Percentiles rank a stretch among this genome's conserved stretches.
Conservation (phyloP, 2,888 invertebrate species). For the Xanthia togata region DNA sequence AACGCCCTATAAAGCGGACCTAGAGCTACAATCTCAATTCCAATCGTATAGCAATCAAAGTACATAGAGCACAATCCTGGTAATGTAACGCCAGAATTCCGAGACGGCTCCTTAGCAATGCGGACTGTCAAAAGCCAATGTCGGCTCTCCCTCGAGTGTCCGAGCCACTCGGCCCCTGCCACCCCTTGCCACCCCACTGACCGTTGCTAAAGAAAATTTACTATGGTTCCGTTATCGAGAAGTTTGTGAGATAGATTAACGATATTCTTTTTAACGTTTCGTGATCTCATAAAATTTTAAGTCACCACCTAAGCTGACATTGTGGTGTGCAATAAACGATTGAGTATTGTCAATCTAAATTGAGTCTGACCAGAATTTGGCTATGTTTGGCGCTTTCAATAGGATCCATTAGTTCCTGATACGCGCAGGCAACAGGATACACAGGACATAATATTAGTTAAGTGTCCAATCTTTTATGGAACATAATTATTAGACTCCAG, state of each 20-base stretch:
- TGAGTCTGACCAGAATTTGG: too few species aligned
- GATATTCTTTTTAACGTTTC: background rate
- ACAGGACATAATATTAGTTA: background rate
- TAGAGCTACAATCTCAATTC: background rate
- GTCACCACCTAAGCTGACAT: background rate
- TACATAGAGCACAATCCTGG: slow-evolving; percentile 59
- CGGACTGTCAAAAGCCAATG: slow-evolving; percentile 89
- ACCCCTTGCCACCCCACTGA: slow-evolving; percentile 78
- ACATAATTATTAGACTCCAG: background rate
- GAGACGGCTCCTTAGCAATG: slow-evolving; percentile 74
- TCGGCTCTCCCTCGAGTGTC: slow-evolving; percentile 83
- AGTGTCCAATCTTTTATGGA: background rate
- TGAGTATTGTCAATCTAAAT: too few species aligned
- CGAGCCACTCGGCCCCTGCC: slow-evolving; percentile 76
- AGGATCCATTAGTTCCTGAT: background rate
- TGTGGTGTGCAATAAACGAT: too few species aligned
- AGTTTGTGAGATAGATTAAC: slow-evolving; percentile 6
- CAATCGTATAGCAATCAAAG: slow-evolving; percentile 47
- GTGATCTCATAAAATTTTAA: background rate
- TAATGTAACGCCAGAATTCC: slow-evolving; percentile 72
- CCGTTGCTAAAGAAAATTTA: slow-evolving; percentile 73
- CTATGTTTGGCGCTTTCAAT: background rate
- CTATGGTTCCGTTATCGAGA: slow-evolving; percentile 66
- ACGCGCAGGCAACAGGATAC: background rate
- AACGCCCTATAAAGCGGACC: background rate